Conservation (phyloP, 2,113 vertebrate genomes). For the Polypterus bichir region DNA sequence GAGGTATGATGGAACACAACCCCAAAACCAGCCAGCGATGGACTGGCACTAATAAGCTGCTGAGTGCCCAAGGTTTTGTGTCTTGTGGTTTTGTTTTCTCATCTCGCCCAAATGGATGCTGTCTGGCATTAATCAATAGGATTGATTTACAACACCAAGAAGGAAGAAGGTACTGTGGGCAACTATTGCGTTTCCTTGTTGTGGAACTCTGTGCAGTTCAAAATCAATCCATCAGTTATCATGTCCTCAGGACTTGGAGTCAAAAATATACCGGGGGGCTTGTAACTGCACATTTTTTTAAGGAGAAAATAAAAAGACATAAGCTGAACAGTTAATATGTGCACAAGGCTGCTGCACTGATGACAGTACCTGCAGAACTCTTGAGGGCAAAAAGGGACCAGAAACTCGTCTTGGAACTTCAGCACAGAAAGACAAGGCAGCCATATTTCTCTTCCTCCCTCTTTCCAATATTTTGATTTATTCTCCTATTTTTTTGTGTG, state of each 20-base stretch:
- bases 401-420: conserved; percentile 38
- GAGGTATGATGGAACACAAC: conserved; percentile 85
- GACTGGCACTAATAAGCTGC: conserved; percentile 9
- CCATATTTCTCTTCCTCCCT: conserved; percentile 41
- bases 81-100: conserved; percentile 41
- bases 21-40: conserved; percentile 22
- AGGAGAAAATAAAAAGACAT: neutral
- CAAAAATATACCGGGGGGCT: neutral
- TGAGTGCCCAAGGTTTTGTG: conserved; percentile 24
- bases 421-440: conserved; percentile 45
- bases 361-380: neutral
- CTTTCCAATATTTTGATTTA: conserved; percentile 13
- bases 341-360: neutral
- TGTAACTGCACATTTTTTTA: neutral
- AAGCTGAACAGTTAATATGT: neutral
- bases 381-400: conserved; percentile 35
- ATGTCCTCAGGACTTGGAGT: neutral
- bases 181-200: conserved; percentile 8
- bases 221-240: conserved; percentile 6
- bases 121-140: neutral
- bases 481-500: neutral
- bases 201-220: conserved; percentile 11
- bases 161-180: neutral
- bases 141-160: neutral
- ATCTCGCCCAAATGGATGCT: conserved; percentile 10